phyloP scores from a whole-genome alignment of 2,797 vertebrate genomes.

The Hephaestus fuliginosus region DNA sequence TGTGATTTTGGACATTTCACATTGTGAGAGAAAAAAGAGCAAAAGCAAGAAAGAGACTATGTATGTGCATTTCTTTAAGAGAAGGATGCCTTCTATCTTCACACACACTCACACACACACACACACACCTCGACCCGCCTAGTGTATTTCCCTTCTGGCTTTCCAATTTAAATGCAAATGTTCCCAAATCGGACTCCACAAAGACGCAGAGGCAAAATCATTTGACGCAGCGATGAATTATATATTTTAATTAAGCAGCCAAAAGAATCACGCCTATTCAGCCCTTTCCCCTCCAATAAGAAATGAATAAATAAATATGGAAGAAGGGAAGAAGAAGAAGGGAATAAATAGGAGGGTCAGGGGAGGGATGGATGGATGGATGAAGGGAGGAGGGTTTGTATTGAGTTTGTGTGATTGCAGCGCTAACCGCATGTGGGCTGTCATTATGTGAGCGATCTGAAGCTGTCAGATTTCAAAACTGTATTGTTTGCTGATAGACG shows the following conservation, averaged over 20 bases:
- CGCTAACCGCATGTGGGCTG: slow-evolving; percentile 70
- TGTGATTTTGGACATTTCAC: slow-evolving; percentile 33
- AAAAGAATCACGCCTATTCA: slow-evolving; percentile 81
- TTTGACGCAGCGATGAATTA: slow-evolving; percentile 84
- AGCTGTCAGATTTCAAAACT: slow-evolving; percentile 84
- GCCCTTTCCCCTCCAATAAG: slow-evolving; percentile 78
- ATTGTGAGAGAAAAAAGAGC: slow-evolving; percentile 14
- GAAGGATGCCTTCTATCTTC: slow-evolving; percentile 63
- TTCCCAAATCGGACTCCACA: slow-evolving; percentile 83
- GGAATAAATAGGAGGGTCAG: slow-evolving; percentile 62
- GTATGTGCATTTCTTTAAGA: slow-evolving; percentile 58
- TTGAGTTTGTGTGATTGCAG: slow-evolving; percentile 74
- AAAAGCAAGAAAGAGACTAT: slow-evolving; percentile 10
- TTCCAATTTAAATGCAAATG: slow-evolving; percentile 91
- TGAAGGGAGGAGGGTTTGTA: slow-evolving; percentile 58
- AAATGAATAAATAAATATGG: slow-evolving; percentile 86
- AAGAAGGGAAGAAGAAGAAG: slow-evolving; percentile 42
- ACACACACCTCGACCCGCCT: slow-evolving; percentile 44
- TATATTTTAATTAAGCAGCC: slow-evolving; percentile 88
- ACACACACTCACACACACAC: slow-evolving; percentile 25
- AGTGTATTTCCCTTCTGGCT: slow-evolving; percentile 80
- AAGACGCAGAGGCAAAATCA: slow-evolving; percentile 81
- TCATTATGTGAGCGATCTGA: slow-evolving; percentile 81
- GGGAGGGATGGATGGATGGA: slow-evolving; percentile 54
- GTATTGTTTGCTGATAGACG: slow-evolving; percentile 81